phyloP scores from a whole-genome alignment of 2,797 vertebrate species.

The Helostoma temminkii region DNA sequence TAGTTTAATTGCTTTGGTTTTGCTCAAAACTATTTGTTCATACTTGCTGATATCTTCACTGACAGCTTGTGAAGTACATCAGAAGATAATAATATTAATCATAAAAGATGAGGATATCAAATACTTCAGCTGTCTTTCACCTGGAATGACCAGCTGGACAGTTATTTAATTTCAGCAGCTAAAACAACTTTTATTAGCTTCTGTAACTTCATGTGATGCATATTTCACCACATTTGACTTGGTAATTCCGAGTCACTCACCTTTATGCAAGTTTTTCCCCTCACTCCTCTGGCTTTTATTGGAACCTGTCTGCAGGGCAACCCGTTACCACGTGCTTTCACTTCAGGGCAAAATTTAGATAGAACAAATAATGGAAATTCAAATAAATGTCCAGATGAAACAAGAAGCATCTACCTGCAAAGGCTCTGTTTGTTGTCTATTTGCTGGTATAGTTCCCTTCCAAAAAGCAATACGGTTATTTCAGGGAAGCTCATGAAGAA shows the following conservation, averaged over 20 bases:
- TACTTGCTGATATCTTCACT: neutral
- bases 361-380: constrained; percentile 71
- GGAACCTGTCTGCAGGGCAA: constrained; percentile 53
- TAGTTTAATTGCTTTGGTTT: constrained; percentile 24
- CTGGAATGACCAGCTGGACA: neutral
- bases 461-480: constrained; percentile 72
- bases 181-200: neutral
- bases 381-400: constrained; percentile 65
- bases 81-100: neutral
- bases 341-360: constrained; percentile 66
- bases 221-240: constrained; percentile 5
- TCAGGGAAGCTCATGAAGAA: constrained; percentile 55
- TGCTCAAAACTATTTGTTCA: constrained; percentile 1
- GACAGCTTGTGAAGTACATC: neutral
- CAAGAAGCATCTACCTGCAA: constrained; percentile 51
- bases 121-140: neutral
- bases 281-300: constrained; percentile 44
- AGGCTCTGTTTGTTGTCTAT: constrained; percentile 9
- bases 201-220: constrained; percentile 3
- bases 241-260: constrained; percentile 30
- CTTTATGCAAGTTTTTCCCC: constrained; percentile 7
- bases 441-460: constrained; percentile 50
- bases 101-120: neutral
- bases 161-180: neutral
- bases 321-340: constrained; percentile 23